These are phyloP conservation scores for Zalophus californianus DNA, from an alignment of 2,797 vertebrate genomes.

Conservation along the genomic window DNA sequence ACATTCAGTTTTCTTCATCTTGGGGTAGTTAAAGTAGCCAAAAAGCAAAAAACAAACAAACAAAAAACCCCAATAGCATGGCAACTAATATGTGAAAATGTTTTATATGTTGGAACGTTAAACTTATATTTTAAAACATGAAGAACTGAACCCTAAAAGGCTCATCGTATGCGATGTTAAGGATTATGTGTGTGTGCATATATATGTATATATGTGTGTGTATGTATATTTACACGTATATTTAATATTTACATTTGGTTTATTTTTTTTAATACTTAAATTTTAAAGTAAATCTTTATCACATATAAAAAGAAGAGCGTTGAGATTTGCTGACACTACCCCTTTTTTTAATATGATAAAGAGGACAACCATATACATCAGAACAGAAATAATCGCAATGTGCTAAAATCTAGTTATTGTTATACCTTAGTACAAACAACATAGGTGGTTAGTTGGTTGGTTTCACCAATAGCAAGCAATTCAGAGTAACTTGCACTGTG, in stretches of 20 bases:
- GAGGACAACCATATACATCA: not conserved
- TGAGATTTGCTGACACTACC: not conserved
- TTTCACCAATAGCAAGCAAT: constrained; percentile 36
- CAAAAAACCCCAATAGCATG: not conserved
- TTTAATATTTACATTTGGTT: not conserved
- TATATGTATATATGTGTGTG: not conserved
- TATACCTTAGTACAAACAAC: not conserved
- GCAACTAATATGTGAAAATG: not conserved
- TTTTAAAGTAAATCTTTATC: constrained; percentile 16
- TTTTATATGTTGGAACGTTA: not conserved
- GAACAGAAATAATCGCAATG: not conserved
- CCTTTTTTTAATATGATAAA: not conserved
- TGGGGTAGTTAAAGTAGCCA: constrained; percentile 13
- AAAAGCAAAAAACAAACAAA: not conserved
- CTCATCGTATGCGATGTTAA: not conserved
- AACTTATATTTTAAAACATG: not conserved
- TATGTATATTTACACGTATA: not conserved
- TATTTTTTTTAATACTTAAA: not conserved
- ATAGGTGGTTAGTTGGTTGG: not conserved
- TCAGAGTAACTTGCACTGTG: not conserved
- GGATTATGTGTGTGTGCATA: not conserved
- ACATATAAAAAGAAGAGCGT: not conserved
- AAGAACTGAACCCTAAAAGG: not conserved
- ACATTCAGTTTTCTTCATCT: not conserved
- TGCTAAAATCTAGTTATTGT: not conserved